Evolutionary conservation across 2,113 vertebrate species (phyloP), one percentile per base, ranked within the genome.

Genomic region (Echinops telfairi): DNA sequence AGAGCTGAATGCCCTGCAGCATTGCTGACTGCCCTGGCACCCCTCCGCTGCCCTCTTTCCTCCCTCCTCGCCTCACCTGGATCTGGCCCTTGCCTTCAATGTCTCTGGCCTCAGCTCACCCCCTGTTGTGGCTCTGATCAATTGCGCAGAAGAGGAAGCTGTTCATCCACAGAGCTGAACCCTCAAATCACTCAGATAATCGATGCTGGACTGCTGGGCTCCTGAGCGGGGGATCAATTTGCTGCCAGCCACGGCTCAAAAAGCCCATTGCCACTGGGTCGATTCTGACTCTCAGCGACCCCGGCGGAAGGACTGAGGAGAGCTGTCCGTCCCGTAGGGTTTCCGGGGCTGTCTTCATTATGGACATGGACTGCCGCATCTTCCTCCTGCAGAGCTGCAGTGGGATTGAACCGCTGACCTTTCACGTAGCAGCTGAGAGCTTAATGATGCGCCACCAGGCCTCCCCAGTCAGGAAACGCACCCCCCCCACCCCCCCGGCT

Each of bases 171-270:
- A 88, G 85, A 92, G 66, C 19, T 82, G 76, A 71, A 85, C 92
- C 91, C 80, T 92, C 89, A 91, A 68, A 94, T 92, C 91, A 90
- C 89, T 88, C 87, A 77, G 85, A 89, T 96, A 88, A 92, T 96
- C 95, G 73, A 95, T 96, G 93, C 91, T 89, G 2, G 2, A 66
- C 87, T 66, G 22, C 81, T 66, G 53, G 19, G 89, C 83, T 90
- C 10, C 47, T 36, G 81, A 75, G 82, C 0, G 0, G 66, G 36
- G 87, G 75, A 91, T 94, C 2, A n/a, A 94, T 71, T 92, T 76
- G 43, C 91, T 83, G 93, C 94, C 94, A 93, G 93, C 43, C 88
- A 90, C 93, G 70, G 83, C 95, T 94, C 66, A 68, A 68, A 64
- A 31, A 68, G 29, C 66, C 66, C 66, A 68, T 29, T 31, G 29